These are phyloP conservation scores for Eriosoma lanigerum DNA, from an alignment of 1,140 invertebrate genomes.

Conservation along the genomic window DNA sequence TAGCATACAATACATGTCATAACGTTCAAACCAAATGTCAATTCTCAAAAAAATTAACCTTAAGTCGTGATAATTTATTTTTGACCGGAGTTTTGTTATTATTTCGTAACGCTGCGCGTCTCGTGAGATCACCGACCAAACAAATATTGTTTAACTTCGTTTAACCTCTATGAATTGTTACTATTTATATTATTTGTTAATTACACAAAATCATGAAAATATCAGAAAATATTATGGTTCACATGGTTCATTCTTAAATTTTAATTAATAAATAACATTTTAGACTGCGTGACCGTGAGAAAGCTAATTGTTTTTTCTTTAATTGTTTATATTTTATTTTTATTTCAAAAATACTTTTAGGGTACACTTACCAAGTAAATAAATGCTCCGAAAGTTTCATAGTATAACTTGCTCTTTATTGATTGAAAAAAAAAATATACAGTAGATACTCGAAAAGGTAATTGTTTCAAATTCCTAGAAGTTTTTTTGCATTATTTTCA, in stretches of 20 bases:
- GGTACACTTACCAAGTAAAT: neutral
- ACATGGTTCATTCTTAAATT: neutral
- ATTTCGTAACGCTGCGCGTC: neutral
- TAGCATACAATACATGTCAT: too few relatives aligned
- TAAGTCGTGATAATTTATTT: neutral
- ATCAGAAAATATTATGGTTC: neutral
- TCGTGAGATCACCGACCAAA: neutral
- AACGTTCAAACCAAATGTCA: neutral
- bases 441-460: neutral
- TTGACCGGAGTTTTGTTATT: neutral
- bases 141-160: neutral
- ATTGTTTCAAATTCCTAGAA: too few relatives aligned
- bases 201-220: neutral
- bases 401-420: neutral
- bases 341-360: neutral
- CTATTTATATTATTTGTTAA: neutral
- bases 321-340: neutral
- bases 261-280: neutral
- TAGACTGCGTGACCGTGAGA: neutral
- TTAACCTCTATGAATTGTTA: neutral
- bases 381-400: neutral
- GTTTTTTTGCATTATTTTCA: too few relatives aligned
- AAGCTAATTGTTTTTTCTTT: neutral
- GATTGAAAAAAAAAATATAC: too few relatives aligned
- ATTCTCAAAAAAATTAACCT: neutral